Evolutionary conservation across 2,888 invertebrate genomes (phyloP).

Genomic region (Proisotoma minuta): DNA sequence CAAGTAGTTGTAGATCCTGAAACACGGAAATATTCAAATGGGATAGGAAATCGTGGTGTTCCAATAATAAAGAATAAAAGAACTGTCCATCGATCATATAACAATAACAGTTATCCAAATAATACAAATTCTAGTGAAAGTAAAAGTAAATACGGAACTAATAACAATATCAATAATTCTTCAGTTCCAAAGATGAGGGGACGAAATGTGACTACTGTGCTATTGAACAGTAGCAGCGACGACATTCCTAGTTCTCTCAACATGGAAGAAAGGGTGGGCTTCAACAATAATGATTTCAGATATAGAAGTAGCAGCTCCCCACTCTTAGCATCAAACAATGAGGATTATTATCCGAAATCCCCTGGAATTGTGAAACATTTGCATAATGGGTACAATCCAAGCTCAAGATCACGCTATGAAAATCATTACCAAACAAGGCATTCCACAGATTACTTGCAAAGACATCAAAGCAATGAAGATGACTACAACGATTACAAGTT

Average conservation of each 20-base stretch:
- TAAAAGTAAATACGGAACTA: not conserved
- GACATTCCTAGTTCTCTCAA: not conserved
- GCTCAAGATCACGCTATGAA: not conserved
- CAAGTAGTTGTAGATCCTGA: not conserved
- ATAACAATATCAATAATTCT: not conserved
- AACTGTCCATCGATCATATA: constrained; percentile 1
- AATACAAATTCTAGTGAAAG: not conserved
- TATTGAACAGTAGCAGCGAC: constrained; percentile 2
- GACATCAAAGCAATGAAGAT: not conserved
- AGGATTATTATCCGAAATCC: constrained; percentile 2
- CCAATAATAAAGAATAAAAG: not conserved
- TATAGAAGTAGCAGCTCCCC: not conserved
- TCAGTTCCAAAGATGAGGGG: not conserved
- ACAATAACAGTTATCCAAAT: not conserved
- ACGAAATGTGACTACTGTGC: not conserved
- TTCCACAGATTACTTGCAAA: not conserved
- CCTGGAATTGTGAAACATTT: constrained; percentile 1
- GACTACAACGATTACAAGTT: not conserved
- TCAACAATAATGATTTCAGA: not conserved
- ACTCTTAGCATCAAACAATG: not conserved
- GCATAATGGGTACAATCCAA: not conserved
- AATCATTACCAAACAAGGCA: not conserved
- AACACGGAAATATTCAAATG: not conserved
- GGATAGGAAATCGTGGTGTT: not conserved
- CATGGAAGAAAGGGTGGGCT: not conserved